Evolutionary conservation across 2,113 vertebrate species (phyloP), one percentile per base, ranked within the genome.

Genomic region (Alexandromys fortis): DNA sequence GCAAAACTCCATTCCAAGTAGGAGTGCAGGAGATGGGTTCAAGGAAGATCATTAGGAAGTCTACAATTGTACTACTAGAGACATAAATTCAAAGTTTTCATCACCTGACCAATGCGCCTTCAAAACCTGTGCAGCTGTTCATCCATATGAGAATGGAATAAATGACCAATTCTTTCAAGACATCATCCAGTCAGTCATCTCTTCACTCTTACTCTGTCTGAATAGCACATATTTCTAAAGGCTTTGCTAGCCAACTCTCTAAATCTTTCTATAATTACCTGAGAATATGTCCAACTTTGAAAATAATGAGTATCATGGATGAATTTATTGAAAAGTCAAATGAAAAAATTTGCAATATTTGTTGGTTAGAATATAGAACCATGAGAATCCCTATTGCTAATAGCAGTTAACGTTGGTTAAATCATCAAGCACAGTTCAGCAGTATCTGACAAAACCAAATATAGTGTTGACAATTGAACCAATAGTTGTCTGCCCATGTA

Each of bases 381-480:
- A 28, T 3, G 47, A n/a, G 17, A 83, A 63, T 26, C n/a, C 33
- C 35, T 38, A 35, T 30, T 77, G 63, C 35, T 89, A 11, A 7
- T 61, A 0, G 38, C 38, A 77, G 88, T 42, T 17, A 79, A 73
- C 26, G 85, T 52, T 55, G 38, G 3, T 63, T 52, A 6, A 49
- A 35, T 28, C 35, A 42, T 33, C 26, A 75, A 7, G 81, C 19
- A 83, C 2, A 49, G 22, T 21, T 82, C 33, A n/a, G 4, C 33
- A 38, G 42, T 33, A 79, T 90, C 68, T 42, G 75, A 73, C 26
- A 90, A 79, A 93, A 65, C 21, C 67, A 95, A 70, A 58, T 47
- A 49, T 1, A 73, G 42, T 38, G 47, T 82, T 75, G 28, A 58
- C 49, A 16, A 38, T 61, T 3, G 12, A 70, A n/a, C 0, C 8